Percentiles rank a stretch among this genome's conserved stretches.
Evolutionary conservation across 2,888 invertebrate genomes (phyloP).

Genomic region (Plagiodera versicolora): DNA sequence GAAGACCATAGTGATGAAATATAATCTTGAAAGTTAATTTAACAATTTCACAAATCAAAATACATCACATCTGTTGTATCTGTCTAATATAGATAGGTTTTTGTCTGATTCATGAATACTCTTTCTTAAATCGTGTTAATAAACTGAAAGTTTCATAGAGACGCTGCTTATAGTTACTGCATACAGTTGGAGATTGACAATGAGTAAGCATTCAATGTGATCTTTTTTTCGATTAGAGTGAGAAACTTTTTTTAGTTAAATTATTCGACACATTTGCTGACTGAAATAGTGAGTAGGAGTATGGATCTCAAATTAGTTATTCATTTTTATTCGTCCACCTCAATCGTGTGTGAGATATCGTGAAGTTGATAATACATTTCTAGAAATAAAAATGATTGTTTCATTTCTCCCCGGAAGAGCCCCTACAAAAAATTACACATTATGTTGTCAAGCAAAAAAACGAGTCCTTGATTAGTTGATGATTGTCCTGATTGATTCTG

Average conservation of each 20-base stretch:
- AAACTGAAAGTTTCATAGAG: not conserved
- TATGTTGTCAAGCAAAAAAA: too few relatives aligned
- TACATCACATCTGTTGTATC: too few relatives aligned
- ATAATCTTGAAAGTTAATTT: too few relatives aligned
- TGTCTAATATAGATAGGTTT: not conserved
- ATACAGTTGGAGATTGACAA: conserved; percentile 24
- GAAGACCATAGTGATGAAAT: too few relatives aligned
- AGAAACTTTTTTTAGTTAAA: too few relatives aligned
- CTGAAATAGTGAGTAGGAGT: not conserved
- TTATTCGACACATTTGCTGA: not conserved
- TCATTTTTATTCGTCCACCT: not conserved
- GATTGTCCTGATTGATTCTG: too few relatives aligned
- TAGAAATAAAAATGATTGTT: not conserved
- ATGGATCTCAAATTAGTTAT: not conserved
- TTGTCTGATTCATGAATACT: not conserved
- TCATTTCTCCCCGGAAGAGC: not conserved
- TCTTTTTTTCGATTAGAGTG: too few relatives aligned
- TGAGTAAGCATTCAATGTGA: conserved; percentile 9
- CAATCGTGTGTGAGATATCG: not conserved
- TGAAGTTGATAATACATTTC: not conserved
- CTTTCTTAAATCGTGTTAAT: not conserved
- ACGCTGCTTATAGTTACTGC: conserved; percentile 36
- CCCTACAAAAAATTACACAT: too few relatives aligned
- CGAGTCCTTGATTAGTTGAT: too few relatives aligned
- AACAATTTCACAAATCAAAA: too few relatives aligned